Evolutionary conservation across 30 jellyfish, hydroid and myxozoan genomes (phyloP).

Genomic region (Catostylus mosaicus): DNA sequence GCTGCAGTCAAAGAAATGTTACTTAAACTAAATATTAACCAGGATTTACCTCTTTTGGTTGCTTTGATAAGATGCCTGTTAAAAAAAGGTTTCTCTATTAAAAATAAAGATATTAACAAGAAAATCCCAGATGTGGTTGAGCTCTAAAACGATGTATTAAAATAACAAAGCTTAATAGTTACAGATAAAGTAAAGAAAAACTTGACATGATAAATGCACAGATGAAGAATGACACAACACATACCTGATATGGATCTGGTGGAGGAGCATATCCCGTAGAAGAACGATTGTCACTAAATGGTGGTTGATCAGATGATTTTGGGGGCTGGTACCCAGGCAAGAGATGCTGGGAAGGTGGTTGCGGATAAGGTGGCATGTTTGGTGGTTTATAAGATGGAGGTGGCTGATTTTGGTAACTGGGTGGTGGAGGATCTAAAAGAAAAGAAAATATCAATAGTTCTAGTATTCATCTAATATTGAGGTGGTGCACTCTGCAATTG

Average conservation of each 20-base stretch:
- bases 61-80: constrained; percentile 15
- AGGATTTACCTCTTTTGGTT: constrained; percentile 8
- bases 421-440: constrained; percentile 48
- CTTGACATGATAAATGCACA: too few species aligned
- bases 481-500: too few species aligned
- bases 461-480: too few species aligned
- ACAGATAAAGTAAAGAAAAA: too few species aligned
- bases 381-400: constrained; percentile 57
- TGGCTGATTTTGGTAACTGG: constrained; percentile 43
- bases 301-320: constrained; percentile 1
- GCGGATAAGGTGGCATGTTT: constrained; percentile 33
- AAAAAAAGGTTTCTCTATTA: neutral
- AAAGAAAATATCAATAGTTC: too few species aligned
- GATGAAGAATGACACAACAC: too few species aligned
- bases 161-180: too few species aligned
- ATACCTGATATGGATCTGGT: constrained; percentile 5
- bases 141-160: too few species aligned
- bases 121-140: too few species aligned
- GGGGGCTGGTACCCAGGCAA: constrained; percentile 8
- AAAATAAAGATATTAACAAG: too few species aligned
- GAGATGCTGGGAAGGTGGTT: constrained; percentile 18
- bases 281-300: neutral
- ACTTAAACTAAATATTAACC: neutral
- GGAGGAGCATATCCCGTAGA: constrained; percentile 7
- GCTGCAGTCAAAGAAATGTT: neutral